Evolutionary conservation across 2,888 invertebrate genomes (phyloP), one percentile per base, ranked within the genome.

Genomic region (Petrolisthes cinctipes): DNA sequence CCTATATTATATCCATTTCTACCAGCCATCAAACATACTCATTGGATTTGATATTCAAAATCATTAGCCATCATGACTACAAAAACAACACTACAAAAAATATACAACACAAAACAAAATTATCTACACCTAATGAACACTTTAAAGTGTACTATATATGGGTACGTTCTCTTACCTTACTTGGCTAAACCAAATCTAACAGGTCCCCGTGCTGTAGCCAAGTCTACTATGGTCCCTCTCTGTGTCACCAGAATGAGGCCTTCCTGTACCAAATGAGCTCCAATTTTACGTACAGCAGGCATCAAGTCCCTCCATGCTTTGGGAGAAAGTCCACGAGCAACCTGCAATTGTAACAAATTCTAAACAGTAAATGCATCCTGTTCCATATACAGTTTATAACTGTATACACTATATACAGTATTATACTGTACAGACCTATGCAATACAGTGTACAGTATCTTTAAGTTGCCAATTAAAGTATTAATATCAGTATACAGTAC

Each of bases 181-280:
- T 57, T 78, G 23, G 87, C 87, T 56, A 87, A 56, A 17, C 87
- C 87, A 84, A 87, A 87, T 57, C 87, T 79, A n/a, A 87, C 84
- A 51, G 87, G 87, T n/a, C 87, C 87, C 20, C 56, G 71, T 23
- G 75, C 87, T 51, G 87, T 84, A 61, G 79, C 56, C 17, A 87
- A 53, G 57, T 87, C 87, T 51, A 87, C 87, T 20, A 87, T 87
- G 37, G 81, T 87, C 56, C 87, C 87, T 73, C 87, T 56, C 84
- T 87, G 84, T 6, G 87, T 87, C 9, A 87, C 87, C 53, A 87
- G 81, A 57, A 87, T 87, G 37, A 87, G 20, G n/a, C 87, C 87
- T 20, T 87, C 87, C 23, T 84, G 54, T 54, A 87, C 87, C 37
- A 87, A 75, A 73, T 81, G 80, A 7, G 83, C 68, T 11, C 87